phyloP scores from a whole-genome alignment of 2,888 invertebrate species.

The Sepioteuthis lessoniana region DNA sequence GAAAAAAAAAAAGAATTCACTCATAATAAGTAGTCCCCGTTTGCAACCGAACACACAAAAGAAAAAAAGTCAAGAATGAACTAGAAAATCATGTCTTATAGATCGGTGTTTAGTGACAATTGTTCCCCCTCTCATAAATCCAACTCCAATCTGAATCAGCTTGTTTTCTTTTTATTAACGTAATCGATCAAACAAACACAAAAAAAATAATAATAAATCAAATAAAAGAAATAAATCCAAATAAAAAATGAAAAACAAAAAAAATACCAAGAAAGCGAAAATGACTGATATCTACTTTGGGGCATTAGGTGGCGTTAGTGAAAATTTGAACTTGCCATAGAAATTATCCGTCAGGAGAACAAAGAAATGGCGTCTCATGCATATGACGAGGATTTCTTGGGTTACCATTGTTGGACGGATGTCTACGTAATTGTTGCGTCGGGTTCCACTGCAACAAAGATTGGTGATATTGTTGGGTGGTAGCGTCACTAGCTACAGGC shows the following conservation, averaged over 20 bases:
- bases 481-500: slow-evolving; percentile 17
- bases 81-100: neutral
- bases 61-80: too few relatives aligned
- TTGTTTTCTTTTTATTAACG: neutral
- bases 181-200: neutral
- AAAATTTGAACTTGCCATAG: slow-evolving; percentile 12
- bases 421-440: slow-evolving; percentile 33
- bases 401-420: slow-evolving; percentile 23
- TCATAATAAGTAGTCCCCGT: too few relatives aligned
- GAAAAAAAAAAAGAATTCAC: too few relatives aligned
- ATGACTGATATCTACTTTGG: neutral
- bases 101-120: neutral
- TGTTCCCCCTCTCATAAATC: neutral
- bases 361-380: neutral
- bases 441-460: neutral
- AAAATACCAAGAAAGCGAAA: neutral
- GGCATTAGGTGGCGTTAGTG: neutral
- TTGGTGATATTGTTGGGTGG: slow-evolving; percentile 13
- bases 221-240: neutral
- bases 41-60: too few relatives aligned
- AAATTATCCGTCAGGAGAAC: neutral
- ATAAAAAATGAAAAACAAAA: neutral
- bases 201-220: neutral
- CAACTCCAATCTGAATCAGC: neutral
- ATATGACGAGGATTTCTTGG: neutral